Evolutionary conservation across 37 sponge, comb jelly and placozoan species (phyloP), one percentile per base, ranked within the genome.

Genomic region (Spongilla lacustris): DNA sequence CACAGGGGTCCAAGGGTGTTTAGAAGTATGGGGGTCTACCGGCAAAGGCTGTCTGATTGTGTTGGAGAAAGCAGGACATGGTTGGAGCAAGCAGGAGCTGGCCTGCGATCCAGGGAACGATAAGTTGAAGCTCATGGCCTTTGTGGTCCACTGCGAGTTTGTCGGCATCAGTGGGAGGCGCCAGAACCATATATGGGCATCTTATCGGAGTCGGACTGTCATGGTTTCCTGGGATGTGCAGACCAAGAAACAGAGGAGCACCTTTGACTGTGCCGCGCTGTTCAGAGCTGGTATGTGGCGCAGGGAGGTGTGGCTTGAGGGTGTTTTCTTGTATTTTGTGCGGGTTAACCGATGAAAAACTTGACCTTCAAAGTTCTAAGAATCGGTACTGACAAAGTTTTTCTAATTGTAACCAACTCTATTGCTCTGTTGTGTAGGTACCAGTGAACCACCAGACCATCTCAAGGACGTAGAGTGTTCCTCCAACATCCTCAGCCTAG

Each of bases 1-100:
- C 23, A n/a, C n/a, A n/a, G 66, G 30, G 25, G 70, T 75, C 1
- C 69, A 83, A 58, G 91, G 87, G 19, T 31, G 68, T 21, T 19
- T 86, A 0, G 86, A 86, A 32, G 84, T 91, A 22, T 91, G 91
- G 91, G 91, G 91, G 0, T 86, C 87, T 0, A 68, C 50, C 68
- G 80, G 75, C 22, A 49, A 86, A 26, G 82, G 67, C 30, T 22
- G 31, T 26, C 26, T 91, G 30, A 37, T 82, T 17, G 73, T 91
- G 46, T 17, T 91, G 26, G 11, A 76, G 49, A 33, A 77, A 25
- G 21, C 68, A 14, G 41, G 50, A 34, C 35, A 41, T 17, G 75
- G 26, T 2, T 78, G 78, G 74, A 71, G 23, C 36, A 34, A 34
- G 84, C 50, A 1, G 35, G 33, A 68, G 6, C 35, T 29, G 31